Conservation (phyloP, 2,888 invertebrate species). For the Melieria omissa region DNA sequence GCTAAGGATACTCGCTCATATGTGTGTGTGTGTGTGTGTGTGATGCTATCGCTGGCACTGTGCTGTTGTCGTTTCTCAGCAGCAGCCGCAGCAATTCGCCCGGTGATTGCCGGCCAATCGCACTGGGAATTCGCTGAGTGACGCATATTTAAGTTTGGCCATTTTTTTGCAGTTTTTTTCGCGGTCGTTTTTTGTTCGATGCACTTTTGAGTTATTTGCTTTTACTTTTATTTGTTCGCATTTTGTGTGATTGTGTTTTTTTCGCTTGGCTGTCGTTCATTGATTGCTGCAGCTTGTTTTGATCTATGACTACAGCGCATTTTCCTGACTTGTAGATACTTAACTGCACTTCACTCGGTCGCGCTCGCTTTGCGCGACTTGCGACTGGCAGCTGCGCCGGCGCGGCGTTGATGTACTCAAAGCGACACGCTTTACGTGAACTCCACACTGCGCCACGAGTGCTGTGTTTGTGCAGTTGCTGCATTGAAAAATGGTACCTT, state of each 20-base stretch:
- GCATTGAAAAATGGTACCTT: constrained; percentile 14
- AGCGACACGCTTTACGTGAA: neutral
- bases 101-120: constrained; percentile 29
- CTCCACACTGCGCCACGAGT: neutral
- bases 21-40: neutral
- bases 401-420: neutral
- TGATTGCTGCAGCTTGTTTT: constrained; percentile 26
- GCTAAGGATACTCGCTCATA: too few species aligned
- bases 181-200: constrained; percentile 6
- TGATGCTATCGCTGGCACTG: constrained; percentile 21
- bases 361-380: neutral
- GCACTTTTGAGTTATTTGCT: neutral
- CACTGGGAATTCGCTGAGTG: constrained; percentile 31
- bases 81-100: constrained; percentile 1
- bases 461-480: constrained; percentile 12
- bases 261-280: constrained; percentile 7
- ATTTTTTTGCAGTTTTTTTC: neutral
- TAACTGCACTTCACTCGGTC: constrained; percentile 25
- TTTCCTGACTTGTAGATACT: constrained; percentile 34
- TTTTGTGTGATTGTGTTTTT: neutral
- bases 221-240: neutral
- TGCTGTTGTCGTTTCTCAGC: too few species aligned
- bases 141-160: constrained; percentile 5
- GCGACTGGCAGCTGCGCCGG: neutral
- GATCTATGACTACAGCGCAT: constrained; percentile 29